Evolutionary conservation across 2,888 invertebrate species (phyloP).

Genomic region (Ernsta delagoae): DNA sequence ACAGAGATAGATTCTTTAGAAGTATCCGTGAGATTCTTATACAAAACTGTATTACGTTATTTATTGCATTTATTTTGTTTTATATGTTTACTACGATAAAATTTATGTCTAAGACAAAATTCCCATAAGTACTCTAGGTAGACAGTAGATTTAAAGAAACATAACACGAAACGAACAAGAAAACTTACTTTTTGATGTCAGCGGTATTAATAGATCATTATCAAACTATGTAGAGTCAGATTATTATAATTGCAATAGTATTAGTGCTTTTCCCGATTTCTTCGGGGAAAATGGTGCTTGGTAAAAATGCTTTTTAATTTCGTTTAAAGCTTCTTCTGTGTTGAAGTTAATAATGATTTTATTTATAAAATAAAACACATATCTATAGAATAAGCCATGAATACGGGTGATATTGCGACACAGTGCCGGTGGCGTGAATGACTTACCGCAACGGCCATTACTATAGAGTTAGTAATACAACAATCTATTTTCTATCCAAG

Average conservation of each 20-base stretch:
- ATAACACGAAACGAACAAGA: no score
- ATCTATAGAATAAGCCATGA: neutral
- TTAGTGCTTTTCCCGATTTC: no score
- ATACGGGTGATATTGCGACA: neutral
- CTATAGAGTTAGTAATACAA: slow-evolving; percentile 8
- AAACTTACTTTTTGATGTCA: neutral
- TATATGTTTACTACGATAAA: neutral
- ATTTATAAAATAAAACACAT: neutral
- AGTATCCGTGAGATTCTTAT: slow-evolving; percentile 22
- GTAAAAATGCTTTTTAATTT: no score
- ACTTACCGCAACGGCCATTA: neutral
- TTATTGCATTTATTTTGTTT: neutral
- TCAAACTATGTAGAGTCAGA: no score
- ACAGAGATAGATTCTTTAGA: slow-evolving; percentile 53
- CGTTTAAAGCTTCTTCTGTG: no score
- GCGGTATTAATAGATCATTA: no score
- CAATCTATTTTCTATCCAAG: slow-evolving; percentile 31
- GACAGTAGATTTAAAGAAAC: no score
- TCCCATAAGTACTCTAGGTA: no score
- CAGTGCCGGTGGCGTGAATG: neutral
- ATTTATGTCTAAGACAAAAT: no score
- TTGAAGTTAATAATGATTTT: neutral
- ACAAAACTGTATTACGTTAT: neutral
- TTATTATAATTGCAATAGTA: no score
- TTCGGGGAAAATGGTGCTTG: no score